phyloP scores from a whole-genome alignment of 2,797 vertebrate species.

The Pristis pectinata region DNA sequence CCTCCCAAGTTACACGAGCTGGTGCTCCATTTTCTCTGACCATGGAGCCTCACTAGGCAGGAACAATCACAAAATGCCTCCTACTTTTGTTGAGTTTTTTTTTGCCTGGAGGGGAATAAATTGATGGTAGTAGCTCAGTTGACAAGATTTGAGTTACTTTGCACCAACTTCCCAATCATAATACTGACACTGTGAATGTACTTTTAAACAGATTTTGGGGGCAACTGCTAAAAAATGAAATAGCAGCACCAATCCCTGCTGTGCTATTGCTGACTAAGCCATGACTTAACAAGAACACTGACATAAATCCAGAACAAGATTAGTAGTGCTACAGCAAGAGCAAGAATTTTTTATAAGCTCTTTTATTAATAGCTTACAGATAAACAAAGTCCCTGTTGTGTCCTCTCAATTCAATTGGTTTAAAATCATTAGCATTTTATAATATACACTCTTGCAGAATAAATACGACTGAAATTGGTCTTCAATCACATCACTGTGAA shows the following conservation, averaged over 20 bases:
- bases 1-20: background rate
- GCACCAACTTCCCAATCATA: background rate
- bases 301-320: background rate
- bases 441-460: background rate
- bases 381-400: background rate
- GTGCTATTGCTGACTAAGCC: background rate
- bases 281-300: background rate
- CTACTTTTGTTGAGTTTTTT: background rate
- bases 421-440: conserved; percentile 27
- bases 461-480: background rate
- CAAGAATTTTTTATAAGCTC: background rate
- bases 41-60: background rate
- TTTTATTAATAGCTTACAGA: conserved; percentile 16
- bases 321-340: background rate
- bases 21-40: background rate
- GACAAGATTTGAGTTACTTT: background rate
- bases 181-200: background rate
- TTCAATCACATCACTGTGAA: conserved; percentile 6
- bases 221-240: background rate
- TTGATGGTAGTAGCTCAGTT: background rate
- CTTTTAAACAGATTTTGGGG: background rate
- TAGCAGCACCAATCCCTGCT: background rate
- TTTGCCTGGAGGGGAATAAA: background rate
- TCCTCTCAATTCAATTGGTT: background rate
- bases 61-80: background rate